Conservation (phyloP, 2,113 vertebrate genomes). For the Talpa occidentalis region DNA sequence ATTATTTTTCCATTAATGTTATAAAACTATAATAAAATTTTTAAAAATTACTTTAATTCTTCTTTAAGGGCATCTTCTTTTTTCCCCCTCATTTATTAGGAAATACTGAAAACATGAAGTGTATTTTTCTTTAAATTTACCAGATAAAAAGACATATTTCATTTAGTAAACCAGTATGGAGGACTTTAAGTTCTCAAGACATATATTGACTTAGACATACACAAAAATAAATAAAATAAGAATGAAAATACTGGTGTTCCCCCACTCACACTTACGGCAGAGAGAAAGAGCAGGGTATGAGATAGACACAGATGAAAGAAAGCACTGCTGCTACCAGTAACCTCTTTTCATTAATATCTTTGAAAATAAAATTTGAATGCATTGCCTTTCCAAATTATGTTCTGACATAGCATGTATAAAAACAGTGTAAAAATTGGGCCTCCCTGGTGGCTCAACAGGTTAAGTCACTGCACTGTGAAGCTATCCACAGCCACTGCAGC, state of each 20-base stretch:
- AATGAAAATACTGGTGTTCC: conserved; percentile 80
- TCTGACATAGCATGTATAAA: conserved; percentile 90
- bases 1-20: conserved; percentile 89
- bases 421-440: conserved; percentile 90
- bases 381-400: conserved; percentile 90
- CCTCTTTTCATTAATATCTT: conserved; percentile 86
- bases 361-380: conserved; percentile 88
- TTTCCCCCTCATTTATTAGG: conserved; percentile 84
- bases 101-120: conserved; percentile 88
- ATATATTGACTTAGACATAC: conserved; percentile 83
- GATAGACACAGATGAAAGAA: conserved; percentile 83
- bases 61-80: conserved; percentile 85
- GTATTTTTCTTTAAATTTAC: conserved; percentile 85
- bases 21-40: conserved; percentile 84
- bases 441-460: too few relatives aligned
- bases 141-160: conserved; percentile 90
- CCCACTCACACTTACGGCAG: conserved; percentile 88
- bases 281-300: conserved; percentile 82
- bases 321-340: conserved; percentile 88
- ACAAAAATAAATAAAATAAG: conserved; percentile 70
- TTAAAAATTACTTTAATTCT: conserved; percentile 84
- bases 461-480: too few relatives aligned
- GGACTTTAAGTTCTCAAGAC: conserved; percentile 86
- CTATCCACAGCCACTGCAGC: too few relatives aligned
- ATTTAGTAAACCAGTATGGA: conserved; percentile 88